Evolutionary conservation across 2,888 invertebrate species (phyloP).

Genomic region (Portevinia maculata): DNA sequence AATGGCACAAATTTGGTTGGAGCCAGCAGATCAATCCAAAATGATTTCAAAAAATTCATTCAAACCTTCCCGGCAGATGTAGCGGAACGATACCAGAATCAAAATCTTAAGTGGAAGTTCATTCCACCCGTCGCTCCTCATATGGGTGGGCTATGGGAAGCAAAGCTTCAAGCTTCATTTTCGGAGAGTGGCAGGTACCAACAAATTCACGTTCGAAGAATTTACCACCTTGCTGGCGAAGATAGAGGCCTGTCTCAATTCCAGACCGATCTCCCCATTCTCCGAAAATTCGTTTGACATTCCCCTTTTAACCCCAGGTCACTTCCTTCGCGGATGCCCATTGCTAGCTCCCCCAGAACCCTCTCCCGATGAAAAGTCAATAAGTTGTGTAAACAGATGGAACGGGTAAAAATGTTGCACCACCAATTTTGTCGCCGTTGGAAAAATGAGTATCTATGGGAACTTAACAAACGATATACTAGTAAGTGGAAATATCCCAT

Average conservation of each 20-base stretch:
- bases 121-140: conserved; percentile 8
- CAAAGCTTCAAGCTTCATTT: neutral
- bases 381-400: too few relatives aligned
- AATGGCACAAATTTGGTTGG: neutral
- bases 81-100: neutral
- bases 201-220: neutral
- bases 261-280: neutral
- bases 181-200: neutral
- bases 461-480: too few relatives aligned
- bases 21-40: neutral
- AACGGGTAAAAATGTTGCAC: too few relatives aligned
- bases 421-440: too few relatives aligned
- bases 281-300: neutral
- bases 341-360: neutral
- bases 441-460: too few relatives aligned
- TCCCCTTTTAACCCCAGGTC: neutral
- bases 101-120: conserved; percentile 42
- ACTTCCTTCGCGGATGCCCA: neutral
- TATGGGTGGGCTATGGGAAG: conserved; percentile 48
- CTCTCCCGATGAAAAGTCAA: too few relatives aligned
- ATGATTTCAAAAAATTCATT: too few relatives aligned
- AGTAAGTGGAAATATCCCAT: too few relatives aligned
- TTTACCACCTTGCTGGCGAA: neutral
- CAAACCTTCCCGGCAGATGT: neutral
- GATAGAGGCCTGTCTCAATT: neutral